Conservation (phyloP, 2,797 vertebrate genomes). For the Parambassis ranga region DNA sequence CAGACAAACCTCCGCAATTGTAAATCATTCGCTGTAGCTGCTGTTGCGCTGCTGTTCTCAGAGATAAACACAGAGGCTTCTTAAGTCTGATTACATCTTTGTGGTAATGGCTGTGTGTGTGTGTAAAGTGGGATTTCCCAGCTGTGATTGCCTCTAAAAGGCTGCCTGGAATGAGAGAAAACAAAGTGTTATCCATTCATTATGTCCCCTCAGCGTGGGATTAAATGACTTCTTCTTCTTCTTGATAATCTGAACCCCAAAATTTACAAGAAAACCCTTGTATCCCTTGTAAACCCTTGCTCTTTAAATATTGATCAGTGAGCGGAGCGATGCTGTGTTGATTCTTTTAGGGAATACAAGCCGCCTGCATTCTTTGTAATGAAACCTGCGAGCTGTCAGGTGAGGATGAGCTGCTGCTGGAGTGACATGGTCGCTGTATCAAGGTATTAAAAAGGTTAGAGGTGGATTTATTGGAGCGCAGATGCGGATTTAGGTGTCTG, state of each 20-base stretch:
- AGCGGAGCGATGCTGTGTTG: background rate
- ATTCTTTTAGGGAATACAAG: background rate
- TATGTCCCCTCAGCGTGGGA: background rate
- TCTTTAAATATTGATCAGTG: slow-evolving; percentile 29
- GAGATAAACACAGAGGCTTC: slow-evolving; percentile 7
- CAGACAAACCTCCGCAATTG: slow-evolving; percentile 16
- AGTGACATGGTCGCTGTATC: background rate
- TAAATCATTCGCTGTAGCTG: background rate
- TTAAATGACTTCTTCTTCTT: background rate
- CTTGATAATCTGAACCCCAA: background rate
- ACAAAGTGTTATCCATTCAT: background rate
- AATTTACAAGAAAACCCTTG: too few relatives aligned
- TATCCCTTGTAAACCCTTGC: too few relatives aligned
- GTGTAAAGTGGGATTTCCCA: background rate
- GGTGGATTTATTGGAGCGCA: background rate
- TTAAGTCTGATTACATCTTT: slow-evolving; percentile 16
- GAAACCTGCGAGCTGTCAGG: background rate
- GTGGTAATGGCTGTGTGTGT: background rate
- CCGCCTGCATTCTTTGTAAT: background rate
- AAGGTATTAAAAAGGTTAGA: background rate
- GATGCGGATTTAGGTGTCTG: background rate
- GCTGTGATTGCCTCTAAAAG: background rate
- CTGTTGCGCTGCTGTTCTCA: background rate
- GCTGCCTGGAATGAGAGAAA: background rate
- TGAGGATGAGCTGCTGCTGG: background rate